Conservation (phyloP, 2,888 invertebrate genomes). For the Melanostoma mellinum region DNA sequence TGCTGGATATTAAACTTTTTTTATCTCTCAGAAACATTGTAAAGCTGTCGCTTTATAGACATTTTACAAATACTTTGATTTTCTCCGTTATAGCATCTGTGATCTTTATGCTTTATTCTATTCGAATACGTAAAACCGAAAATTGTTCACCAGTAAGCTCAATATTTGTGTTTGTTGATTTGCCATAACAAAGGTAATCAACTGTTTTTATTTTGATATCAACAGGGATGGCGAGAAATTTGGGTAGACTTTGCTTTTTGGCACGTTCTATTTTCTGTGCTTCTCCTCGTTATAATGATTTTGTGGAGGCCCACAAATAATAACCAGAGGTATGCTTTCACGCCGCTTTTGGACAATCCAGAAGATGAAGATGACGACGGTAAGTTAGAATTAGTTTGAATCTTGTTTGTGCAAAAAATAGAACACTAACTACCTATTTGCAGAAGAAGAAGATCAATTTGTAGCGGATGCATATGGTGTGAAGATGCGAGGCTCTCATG, state of each 20-base stretch:
- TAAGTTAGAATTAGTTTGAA: conserved; percentile 66
- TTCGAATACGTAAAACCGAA: conserved; percentile 90
- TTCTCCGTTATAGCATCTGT: conserved; percentile 95
- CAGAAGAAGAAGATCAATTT: conserved; percentile 91
- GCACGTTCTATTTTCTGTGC: conserved; percentile 95
- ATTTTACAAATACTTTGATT: conserved; percentile 96
- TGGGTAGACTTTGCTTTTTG: conserved; percentile 98
- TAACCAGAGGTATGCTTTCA: conserved; percentile 97
- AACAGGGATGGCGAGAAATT: conserved; percentile 92
- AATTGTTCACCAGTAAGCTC: conserved; percentile 88
- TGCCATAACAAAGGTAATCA: too few relatives aligned
- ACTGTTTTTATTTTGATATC: conserved; percentile 42
- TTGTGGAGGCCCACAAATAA: conserved; percentile 98
- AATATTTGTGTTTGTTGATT: too few relatives aligned
- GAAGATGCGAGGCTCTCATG: conserved; percentile 86
- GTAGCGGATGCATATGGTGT: conserved; percentile 94
- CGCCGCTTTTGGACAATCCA: conserved; percentile 92
- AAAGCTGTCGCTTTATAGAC: conserved; percentile 93
- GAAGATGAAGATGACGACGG: conserved; percentile 90
- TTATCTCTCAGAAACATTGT: conserved; percentile 89
- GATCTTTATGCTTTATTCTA: conserved; percentile 96
- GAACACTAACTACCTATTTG: background rate
- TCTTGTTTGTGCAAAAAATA: background rate
- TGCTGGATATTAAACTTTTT: conserved; percentile 12
- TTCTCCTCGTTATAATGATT: conserved; percentile 95